Evolutionary conservation across 2,797 vertebrate genomes (phyloP).

Genomic region (Luscinia luscinia): DNA sequence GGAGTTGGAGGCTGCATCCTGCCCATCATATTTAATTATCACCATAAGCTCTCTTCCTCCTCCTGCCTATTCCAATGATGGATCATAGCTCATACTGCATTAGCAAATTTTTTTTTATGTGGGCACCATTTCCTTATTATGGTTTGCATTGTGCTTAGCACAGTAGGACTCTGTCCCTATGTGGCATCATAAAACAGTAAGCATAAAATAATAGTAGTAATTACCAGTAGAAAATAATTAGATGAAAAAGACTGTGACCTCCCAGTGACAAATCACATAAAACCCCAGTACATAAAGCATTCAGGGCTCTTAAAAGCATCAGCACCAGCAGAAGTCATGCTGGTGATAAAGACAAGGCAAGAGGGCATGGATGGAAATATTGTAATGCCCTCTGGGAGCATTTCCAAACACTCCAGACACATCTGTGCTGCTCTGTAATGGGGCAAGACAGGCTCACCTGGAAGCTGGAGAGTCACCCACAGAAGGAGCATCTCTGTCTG

Average conservation of each 20-base stretch:
- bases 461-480: neutral
- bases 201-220: conserved; percentile 49
- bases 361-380: neutral
- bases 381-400: neutral
- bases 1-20: neutral
- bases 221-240: conserved; percentile 59
- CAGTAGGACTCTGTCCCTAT: conserved; percentile 6
- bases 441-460: conserved; percentile 11
- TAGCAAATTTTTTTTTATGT: neutral
- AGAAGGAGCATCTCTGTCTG: neutral
- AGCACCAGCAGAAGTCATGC: neutral
- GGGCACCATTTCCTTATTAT: conserved; percentile 8
- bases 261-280: conserved; percentile 40
- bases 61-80: conserved; percentile 11
- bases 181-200: conserved; percentile 35
- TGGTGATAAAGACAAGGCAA: neutral
- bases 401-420: neutral
- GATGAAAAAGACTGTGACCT: conserved; percentile 39
- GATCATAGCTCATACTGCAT: neutral
- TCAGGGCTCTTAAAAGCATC: conserved; percentile 23
- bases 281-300: neutral
- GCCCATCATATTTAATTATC: conserved; percentile 19
- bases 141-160: conserved; percentile 13
- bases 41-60: conserved; percentile 9
- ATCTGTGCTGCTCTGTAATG: neutral